phyloP scores from a whole-genome alignment of 1,140 invertebrate genomes.

The Conus ventricosus region DNA sequence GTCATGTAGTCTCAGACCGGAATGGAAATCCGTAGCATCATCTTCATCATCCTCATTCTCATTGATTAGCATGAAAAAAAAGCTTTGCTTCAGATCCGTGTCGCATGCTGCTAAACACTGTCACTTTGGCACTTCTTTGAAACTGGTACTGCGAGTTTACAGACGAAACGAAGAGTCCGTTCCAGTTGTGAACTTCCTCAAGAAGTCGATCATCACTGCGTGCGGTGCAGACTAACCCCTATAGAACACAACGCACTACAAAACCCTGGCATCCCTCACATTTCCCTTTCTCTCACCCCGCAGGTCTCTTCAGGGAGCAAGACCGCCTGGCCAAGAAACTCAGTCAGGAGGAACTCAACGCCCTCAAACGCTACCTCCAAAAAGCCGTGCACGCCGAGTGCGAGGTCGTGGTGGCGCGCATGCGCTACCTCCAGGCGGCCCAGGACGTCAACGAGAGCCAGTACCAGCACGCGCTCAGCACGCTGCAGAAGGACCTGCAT shows the following conservation, averaged over 20 bases:
- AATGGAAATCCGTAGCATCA: too few species aligned
- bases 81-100: too few species aligned
- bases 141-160: too few species aligned
- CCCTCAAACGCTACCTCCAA: constrained; percentile 27
- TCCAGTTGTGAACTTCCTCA: background rate
- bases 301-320: constrained; percentile 39
- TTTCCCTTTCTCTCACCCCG: too few species aligned
- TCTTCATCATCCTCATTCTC: too few species aligned
- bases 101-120: too few species aligned
- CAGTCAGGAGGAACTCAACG: constrained; percentile 35
- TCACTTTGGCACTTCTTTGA: too few species aligned
- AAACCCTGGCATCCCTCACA: background rate
- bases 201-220: background rate
- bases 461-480: constrained; percentile 32
- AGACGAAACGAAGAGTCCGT: too few species aligned
- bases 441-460: constrained; percentile 38
- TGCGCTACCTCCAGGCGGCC: constrained; percentile 33
- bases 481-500: constrained; percentile 31
- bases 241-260: background rate
- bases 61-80: too few species aligned
- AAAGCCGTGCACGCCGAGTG: constrained; percentile 26
- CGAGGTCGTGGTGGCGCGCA: constrained; percentile 27
- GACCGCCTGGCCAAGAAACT: constrained; percentile 37
- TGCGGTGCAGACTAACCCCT: background rate
- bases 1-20: too few species aligned